phyloP scores from a whole-genome alignment of 2,113 vertebrate species.

The Ibidorhyncha struthersii region DNA sequence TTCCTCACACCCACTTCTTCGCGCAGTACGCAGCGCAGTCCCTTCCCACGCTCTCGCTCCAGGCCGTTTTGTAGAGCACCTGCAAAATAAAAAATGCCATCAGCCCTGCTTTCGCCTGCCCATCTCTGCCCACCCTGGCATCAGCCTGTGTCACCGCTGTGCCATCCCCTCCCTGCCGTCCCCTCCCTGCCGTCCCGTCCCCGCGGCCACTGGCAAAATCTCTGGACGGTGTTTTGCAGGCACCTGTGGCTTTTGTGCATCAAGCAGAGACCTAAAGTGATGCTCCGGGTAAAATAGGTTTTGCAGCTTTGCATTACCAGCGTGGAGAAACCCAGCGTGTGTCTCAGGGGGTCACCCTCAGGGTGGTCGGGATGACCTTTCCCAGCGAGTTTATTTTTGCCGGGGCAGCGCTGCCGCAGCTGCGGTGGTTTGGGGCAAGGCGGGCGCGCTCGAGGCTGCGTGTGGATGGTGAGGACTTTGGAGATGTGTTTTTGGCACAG shows the following conservation, averaged over 20 bases:
- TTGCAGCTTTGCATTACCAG: background rate
- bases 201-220: fast-evolving
- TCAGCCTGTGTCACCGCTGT: background rate
- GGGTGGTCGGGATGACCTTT: background rate
- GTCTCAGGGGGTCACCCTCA: background rate
- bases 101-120: background rate
- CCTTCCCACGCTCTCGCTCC: slow-evolving; percentile 91
- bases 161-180: background rate
- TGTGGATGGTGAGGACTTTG: background rate
- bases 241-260: background rate
- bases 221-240: fast-evolving
- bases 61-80: slow-evolving; percentile 96
- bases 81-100: slow-evolving; percentile 4
- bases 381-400: background rate
- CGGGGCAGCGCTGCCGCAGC: background rate
- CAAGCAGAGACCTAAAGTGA: background rate
- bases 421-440: background rate
- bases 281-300: background rate
- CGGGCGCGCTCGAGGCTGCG: background rate
- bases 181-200: fast-evolving
- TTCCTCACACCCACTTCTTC: slow-evolving; percentile 82
- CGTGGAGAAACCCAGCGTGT: fast-evolving
- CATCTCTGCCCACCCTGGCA: background rate
- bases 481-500: background rate
- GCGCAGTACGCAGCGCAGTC: slow-evolving; percentile 91